Evolutionary conservation across 1,140 invertebrate species (phyloP).

Genomic region (Telenomus remus): DNA sequence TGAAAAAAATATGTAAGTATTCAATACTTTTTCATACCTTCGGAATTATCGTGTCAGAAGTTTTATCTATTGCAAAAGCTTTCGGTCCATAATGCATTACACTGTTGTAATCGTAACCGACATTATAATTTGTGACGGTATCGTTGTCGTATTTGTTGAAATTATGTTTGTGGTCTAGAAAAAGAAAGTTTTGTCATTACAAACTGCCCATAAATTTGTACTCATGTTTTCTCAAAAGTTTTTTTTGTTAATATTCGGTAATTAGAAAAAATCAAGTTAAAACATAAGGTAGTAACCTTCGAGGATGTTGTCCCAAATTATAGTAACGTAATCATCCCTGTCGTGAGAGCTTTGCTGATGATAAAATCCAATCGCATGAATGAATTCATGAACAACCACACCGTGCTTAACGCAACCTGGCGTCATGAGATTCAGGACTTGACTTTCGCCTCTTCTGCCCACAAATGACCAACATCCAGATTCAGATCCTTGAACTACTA

Average conservation of each 20-base stretch:
- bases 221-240: neutral
- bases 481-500: conserved; percentile 66
- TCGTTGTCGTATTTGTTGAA: conserved; percentile 82
- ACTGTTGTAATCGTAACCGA: conserved; percentile 82
- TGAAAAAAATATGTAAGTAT: no score
- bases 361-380: conserved; percentile 81
- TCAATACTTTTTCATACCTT: conserved; percentile 69
- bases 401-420: conserved; percentile 78
- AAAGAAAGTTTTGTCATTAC: conserved; percentile 8
- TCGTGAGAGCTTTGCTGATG: conserved; percentile 82
- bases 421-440: conserved; percentile 78
- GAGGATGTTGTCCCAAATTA: conserved; percentile 80
- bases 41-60: conserved; percentile 79
- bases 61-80: conserved; percentile 80
- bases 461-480: conserved; percentile 78
- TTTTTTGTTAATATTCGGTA: no score
- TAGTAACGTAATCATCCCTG: conserved; percentile 79
- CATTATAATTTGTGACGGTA: conserved; percentile 79
- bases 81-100: conserved; percentile 84
- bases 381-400: conserved; percentile 80
- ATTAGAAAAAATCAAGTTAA: no score
- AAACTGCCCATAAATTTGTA: neutral
- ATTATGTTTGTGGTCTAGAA: conserved; percentile 77
- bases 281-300: conserved; percentile 58
- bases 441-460: conserved; percentile 76